A percentile compares a stretch with the other conserved stretches of the same genome.
phyloP scores from a whole-genome alignment of 2,888 invertebrate species.

The Sminthurides aquaticus region DNA sequence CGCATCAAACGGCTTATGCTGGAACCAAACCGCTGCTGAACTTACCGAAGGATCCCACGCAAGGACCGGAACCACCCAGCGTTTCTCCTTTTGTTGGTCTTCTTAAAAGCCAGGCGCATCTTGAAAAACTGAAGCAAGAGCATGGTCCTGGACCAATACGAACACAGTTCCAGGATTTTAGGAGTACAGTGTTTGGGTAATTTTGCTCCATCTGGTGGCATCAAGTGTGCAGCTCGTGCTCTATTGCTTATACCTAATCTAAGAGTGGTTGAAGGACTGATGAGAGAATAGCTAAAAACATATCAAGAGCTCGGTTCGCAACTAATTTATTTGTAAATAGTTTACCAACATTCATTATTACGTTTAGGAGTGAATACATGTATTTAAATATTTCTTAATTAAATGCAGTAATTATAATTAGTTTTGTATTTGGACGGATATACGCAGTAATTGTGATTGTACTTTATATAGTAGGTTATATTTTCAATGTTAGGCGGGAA shows the following conservation, averaged over 20 bases:
- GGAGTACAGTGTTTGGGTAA: slow-evolving; percentile 5
- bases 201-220: not conserved
- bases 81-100: slow-evolving; percentile 9
- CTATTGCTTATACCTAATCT: not conserved
- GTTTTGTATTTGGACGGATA: too few species aligned
- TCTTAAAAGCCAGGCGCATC: slow-evolving; percentile 3
- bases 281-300: not conserved
- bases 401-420: too few species aligned
- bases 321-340: not conserved
- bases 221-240: too few species aligned
- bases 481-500: too few species aligned
- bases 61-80: not conserved
- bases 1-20: not conserved
- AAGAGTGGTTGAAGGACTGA: not conserved
- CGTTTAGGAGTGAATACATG: too few species aligned
- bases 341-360: too few species aligned
- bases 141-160: not conserved
- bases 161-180: not conserved
- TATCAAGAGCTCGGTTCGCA: not conserved
- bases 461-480: too few species aligned
- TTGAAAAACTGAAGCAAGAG: slow-evolving; percentile 15
- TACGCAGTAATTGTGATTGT: too few species aligned
- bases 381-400: too few species aligned
- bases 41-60: not conserved
- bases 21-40: not conserved